A percentile compares a stretch with the other conserved stretches of the same genome.
These are phyloP conservation scores for Odontesthes bonariensis DNA, from an alignment of 2,113 vertebrate species.

Conservation along the genomic window DNA sequence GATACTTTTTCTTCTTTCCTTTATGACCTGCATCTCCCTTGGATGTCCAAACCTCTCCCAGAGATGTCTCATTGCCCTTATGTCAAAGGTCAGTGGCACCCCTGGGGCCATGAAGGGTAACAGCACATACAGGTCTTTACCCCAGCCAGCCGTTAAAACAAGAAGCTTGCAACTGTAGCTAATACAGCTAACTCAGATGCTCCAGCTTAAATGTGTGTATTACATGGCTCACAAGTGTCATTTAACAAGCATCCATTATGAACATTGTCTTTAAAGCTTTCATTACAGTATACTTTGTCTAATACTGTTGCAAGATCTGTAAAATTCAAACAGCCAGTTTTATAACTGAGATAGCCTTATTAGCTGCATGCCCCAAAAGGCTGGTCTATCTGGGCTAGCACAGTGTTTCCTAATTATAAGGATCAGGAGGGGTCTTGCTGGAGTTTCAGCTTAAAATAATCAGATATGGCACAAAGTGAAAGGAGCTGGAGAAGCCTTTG, in stretches of 20 bases:
- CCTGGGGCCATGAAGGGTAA: slow-evolving; percentile 72
- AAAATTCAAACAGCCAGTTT: slow-evolving; percentile 70
- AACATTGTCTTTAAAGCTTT: slow-evolving; percentile 66
- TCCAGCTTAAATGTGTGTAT: slow-evolving; percentile 62
- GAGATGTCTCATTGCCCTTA: slow-evolving; percentile 57
- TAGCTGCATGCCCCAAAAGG: slow-evolving; percentile 76
- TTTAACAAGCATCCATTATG: slow-evolving; percentile 62
- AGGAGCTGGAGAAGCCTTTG: slow-evolving; percentile 55
- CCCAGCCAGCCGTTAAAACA: slow-evolving; percentile 73
- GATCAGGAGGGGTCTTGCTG: slow-evolving; percentile 64
- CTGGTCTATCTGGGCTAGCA: slow-evolving; percentile 65
- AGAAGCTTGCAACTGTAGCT: slow-evolving; percentile 66
- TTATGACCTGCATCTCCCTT: slow-evolving; percentile 69
- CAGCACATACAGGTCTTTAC: slow-evolving; percentile 71
- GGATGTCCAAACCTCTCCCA: slow-evolving; percentile 71
- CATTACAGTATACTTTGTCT: slow-evolving; percentile 69
- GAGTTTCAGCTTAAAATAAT: slow-evolving; percentile 68
- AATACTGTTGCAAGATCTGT: slow-evolving; percentile 69
- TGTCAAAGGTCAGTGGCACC: slow-evolving; percentile 64
- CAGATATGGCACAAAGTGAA: slow-evolving; percentile 51
- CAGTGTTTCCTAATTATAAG: slow-evolving; percentile 71
- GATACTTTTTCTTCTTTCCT: slow-evolving; percentile 78
- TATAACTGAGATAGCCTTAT: slow-evolving; percentile 72
- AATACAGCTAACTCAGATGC: slow-evolving; percentile 73
- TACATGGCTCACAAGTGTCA: slow-evolving; percentile 68